Base-by-base conservation (phyloP, 2,797 vertebrate genomes). In the Pagetopsis macropterus region DNA sequence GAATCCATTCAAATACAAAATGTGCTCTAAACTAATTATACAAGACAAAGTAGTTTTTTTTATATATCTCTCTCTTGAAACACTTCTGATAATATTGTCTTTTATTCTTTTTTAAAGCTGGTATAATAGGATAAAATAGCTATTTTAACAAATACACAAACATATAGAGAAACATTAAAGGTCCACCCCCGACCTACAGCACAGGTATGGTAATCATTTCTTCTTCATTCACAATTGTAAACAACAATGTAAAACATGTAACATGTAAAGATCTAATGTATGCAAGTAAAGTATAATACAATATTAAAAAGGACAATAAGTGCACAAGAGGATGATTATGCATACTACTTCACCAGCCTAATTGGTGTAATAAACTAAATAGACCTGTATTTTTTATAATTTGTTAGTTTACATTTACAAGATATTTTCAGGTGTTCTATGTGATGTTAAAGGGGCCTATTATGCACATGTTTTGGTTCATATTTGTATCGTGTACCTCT, bases 1-100 rank as follows among this genome's bases (percentile, higher is more conserved):
- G 44, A 68, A 83, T 56, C 9, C 10, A 62, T 60, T 49, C 5
- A 55, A 72, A 75, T 19, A 61, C 33, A 49, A 49, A 33, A 76
- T 10, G 16, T n/a, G 9, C 45, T 67, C 5, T 10, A 58, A 78
- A 44, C 9, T 41, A 52, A 54, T 58, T 27, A 64, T n/a, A 12
- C 37, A 33, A 60, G 6, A 65, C 16, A 7, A 16, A 49, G 46
- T 27, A 19, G 71, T 73, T 54, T 8, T 8, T 48, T 46, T 43
- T 27, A 27, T 4, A 27, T 12, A 9, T 41, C n/a, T 14, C 4
- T 44, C 54, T 13, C 11, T 14, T 51, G 15, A 41, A 19, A 23
- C 9, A 3, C 56, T 68, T 44, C 52, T 54, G 61, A 67, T 33
- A 15, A 54, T 40, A 31, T 65, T 0, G 52, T 62, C 13, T 37